These are phyloP conservation scores for Lycopodina hypogea DNA, from an alignment of 37 sponge, comb jelly and placozoan species.

Conservation along the genomic window DNA sequence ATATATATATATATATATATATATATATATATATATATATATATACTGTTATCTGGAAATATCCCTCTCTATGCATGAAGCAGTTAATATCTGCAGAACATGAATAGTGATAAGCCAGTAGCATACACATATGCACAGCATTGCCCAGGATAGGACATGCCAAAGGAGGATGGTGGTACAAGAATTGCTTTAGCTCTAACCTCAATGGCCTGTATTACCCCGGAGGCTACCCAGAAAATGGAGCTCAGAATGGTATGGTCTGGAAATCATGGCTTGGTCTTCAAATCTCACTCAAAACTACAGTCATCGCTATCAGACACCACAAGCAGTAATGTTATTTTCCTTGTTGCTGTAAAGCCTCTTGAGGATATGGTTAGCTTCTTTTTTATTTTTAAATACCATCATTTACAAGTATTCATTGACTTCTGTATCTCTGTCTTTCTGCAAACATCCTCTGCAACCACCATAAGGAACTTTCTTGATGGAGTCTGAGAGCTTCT, in stretches of 20 bases:
- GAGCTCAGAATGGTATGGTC: slow-evolving; percentile 27
- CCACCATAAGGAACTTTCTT: not conserved
- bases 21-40: too few relatives aligned
- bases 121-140: too few relatives aligned
- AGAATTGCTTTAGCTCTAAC: slow-evolving; percentile 37
- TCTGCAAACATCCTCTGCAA: not conserved
- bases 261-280: slow-evolving; percentile 29
- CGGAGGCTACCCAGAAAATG: not conserved
- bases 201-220: slow-evolving; percentile 42
- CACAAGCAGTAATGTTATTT: not conserved
- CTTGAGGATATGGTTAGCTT: not conserved
- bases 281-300: slow-evolving; percentile 17
- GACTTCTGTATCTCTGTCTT: not conserved
- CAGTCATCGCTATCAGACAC: slow-evolving; percentile 53
- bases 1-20: too few relatives aligned
- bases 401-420: not conserved
- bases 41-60: too few relatives aligned
- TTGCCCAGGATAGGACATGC: too few relatives aligned
- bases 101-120: too few relatives aligned
- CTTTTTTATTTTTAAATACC: not conserved
- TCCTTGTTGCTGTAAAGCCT: not conserved
- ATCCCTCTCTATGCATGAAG: too few relatives aligned
- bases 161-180: slow-evolving; percentile 57
- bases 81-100: too few relatives aligned
- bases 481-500: not conserved